A percentile compares a stretch with the other conserved stretches of the same genome.
phyloP scores from a whole-genome alignment of 2,797 vertebrate genomes.

The Gallinago solitaria region DNA sequence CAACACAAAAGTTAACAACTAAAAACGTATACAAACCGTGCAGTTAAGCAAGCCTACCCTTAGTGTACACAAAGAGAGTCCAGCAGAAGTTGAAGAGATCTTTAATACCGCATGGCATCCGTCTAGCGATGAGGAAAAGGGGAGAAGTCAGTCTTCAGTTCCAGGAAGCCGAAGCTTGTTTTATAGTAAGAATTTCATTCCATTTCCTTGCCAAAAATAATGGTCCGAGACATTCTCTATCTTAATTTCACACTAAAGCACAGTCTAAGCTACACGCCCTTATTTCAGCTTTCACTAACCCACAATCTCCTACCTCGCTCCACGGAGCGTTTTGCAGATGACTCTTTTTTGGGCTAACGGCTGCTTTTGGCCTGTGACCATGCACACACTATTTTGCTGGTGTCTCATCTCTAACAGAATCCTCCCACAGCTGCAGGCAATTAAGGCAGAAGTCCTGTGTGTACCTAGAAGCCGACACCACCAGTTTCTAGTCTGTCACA shows the following conservation, averaged over 20 bases:
- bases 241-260: neutral
- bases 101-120: constrained; percentile 86
- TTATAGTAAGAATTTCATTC: neutral
- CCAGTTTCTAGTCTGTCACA: rapidly evolving
- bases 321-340: rapidly evolving
- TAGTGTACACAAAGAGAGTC: constrained; percentile 97
- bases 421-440: neutral
- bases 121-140: constrained; percentile 70
- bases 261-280: rapidly evolving
- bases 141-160: neutral
- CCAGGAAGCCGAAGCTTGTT: neutral
- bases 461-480: neutral
- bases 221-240: neutral
- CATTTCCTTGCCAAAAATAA: neutral
- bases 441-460: rapidly evolving
- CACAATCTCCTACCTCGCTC: rapidly evolving
- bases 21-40: neutral
- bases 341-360: neutral
- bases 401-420: neutral
- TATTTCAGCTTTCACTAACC: neutral
- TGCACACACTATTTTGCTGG: rapidly evolving
- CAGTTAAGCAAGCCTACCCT: constrained; percentile 81
- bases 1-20: neutral
- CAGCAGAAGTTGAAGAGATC: constrained; percentile 99
- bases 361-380: neutral